Evolutionary conservation across 2,113 vertebrate genomes (phyloP), one percentile per base, ranked within the genome.

Genomic region (Zonotrichia leucophrys): DNA sequence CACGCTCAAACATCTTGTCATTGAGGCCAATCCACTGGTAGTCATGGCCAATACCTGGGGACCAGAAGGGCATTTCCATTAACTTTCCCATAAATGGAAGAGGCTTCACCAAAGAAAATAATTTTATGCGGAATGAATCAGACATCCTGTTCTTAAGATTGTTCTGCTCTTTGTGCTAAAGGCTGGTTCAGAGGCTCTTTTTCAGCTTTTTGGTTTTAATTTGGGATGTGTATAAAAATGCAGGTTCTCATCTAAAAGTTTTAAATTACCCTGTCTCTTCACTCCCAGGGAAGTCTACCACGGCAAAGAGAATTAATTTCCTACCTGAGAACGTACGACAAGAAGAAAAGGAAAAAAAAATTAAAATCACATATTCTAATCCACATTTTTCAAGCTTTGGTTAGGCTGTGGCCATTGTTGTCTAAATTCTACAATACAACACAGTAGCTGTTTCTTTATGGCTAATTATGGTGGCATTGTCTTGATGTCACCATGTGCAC

Each of bases 21-120:
- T 99, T 99, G 84, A 99, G 98, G 59, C 99, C 99, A 63, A 99
- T 99, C 99, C 99, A 99, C 96, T 99, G 99, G 94, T 99, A 99
- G 94, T 99, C 99, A 87, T 99, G 99, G 66, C 99, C 99, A 96
- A 99, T 98, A 92, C 99, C 99, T 99, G 96, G 92, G 55, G 97
- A 97, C 80, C 56, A 98, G 93, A 91, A 42, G 70, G 78, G 94
- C 78, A 79, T 84, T 62, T 88, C 92, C 78, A 87, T 78, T 87
- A 88, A 62, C 64, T 85, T 96, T 94, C 44, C 96, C 90, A 94
- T 90, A 95, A 91, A 97, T 90, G 94, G 90, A 91, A 92, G 73
- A 80, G 53, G 81, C 67, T 60, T 80, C 35, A 80, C 24, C 67
- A 87, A 91, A 95, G 52, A 75, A 95, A 95, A 83, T 50, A 41